phyloP scores from a whole-genome alignment of 2,888 invertebrate species.

The Odontocerum albicorne region DNA sequence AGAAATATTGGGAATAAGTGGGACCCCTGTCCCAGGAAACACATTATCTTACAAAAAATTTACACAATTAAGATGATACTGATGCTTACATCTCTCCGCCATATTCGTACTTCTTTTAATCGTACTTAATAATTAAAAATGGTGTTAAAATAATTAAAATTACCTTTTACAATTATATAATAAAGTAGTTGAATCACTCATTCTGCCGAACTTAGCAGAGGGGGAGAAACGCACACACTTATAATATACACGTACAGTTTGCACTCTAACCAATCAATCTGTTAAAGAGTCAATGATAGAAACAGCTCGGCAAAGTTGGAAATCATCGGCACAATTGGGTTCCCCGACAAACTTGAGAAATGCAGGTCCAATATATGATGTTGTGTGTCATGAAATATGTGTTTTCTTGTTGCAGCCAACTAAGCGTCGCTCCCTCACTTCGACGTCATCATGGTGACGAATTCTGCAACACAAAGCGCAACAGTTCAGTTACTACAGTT shows the following conservation, averaged over 20 bases:
- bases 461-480: slow-evolving; percentile 73
- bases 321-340: slow-evolving; percentile 32
- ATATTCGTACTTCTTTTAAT: slow-evolving; percentile 32
- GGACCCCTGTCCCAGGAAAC: slow-evolving; percentile 23
- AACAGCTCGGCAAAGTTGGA: slow-evolving; percentile 32
- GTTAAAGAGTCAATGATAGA: slow-evolving; percentile 31
- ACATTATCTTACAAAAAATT: slow-evolving; percentile 37
- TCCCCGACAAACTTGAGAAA: slow-evolving; percentile 54
- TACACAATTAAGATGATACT: slow-evolving; percentile 32
- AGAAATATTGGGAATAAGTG: slow-evolving; percentile 32
- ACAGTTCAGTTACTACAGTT: slow-evolving; percentile 13
- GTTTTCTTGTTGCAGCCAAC: slow-evolving; percentile 61
- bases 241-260: slow-evolving; percentile 37
- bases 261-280: slow-evolving; percentile 33
- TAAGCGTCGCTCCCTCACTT: slow-evolving; percentile 82
- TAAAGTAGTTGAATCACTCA: slow-evolving; percentile 36
- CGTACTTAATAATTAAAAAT: slow-evolving; percentile 40
- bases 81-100: slow-evolving; percentile 31
- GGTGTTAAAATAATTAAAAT: slow-evolving; percentile 41
- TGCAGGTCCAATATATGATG: slow-evolving; percentile 61
- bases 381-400: slow-evolving; percentile 61
- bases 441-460: slow-evolving; percentile 99
- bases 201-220: slow-evolving; percentile 30
- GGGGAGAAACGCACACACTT: slow-evolving; percentile 34
- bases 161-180: slow-evolving; percentile 36